A percentile compares a stretch with the other conserved stretches of the same genome.
phyloP scores from a whole-genome alignment of 2,797 vertebrate species.

The Intellagama lesueurii region DNA sequence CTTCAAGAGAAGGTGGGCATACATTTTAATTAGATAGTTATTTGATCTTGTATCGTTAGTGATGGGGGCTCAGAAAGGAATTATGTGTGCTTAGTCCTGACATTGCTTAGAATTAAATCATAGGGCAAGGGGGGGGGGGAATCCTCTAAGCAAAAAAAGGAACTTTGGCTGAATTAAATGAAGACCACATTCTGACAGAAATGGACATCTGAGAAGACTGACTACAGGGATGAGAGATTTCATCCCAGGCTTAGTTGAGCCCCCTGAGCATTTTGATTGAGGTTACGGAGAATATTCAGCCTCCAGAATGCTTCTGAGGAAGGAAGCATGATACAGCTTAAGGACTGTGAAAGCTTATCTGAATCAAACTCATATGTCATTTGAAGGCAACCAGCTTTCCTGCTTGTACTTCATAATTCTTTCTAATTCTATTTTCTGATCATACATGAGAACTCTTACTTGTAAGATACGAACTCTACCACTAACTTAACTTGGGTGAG shows the following conservation, averaged over 20 bases:
- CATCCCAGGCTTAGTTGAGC: constrained; percentile 48
- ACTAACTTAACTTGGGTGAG: neutral
- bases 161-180: constrained; percentile 57
- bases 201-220: neutral
- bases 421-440: constrained; percentile 21
- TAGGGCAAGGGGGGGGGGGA: constrained; percentile 47
- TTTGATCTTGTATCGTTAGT: constrained; percentile 75
- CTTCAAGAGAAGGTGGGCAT: constrained; percentile 74
- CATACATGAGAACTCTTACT: neutral
- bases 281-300: constrained; percentile 26
- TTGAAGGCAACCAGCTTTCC: neutral
- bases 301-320: constrained; percentile 32
- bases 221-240: constrained; percentile 44
- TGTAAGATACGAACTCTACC: neutral
- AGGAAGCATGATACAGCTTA: neutral
- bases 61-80: constrained; percentile 73
- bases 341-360: neutral
- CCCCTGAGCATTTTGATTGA: constrained; percentile 1
- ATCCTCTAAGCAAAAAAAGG: constrained; percentile 13
- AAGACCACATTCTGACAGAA: constrained; percentile 41
- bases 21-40: constrained; percentile 78
- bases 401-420: neutral
- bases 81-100: constrained; percentile 77
- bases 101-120: constrained; percentile 71
- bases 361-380: neutral